Evolutionary conservation across 2,113 vertebrate genomes (phyloP).

Genomic region (Mustela nigripes): DNA sequence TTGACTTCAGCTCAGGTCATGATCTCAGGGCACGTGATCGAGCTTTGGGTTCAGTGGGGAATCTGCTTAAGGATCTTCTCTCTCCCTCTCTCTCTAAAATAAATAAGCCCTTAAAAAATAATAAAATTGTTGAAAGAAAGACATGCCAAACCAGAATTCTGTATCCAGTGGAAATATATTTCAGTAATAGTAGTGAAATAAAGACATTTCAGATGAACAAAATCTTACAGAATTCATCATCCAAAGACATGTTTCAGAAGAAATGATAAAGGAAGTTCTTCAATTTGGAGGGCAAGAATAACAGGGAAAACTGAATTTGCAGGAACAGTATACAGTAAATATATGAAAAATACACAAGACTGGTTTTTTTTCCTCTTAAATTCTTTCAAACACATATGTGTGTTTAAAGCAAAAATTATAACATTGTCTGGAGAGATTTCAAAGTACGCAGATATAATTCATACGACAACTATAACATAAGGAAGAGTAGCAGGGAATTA

Average conservation of each 20-base stretch:
- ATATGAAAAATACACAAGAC: background rate
- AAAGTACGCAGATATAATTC: background rate
- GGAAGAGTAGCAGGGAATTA: background rate
- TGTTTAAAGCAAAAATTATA: background rate
- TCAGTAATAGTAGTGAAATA: background rate
- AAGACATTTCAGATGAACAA: background rate
- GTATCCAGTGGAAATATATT: background rate
- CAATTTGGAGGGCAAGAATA: background rate
- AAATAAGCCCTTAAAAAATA: background rate
- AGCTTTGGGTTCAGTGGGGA: background rate
- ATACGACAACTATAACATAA: background rate
- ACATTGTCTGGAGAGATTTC: background rate
- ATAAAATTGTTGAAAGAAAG: background rate
- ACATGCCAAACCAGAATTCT: background rate
- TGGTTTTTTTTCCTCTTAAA: background rate
- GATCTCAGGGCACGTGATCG: background rate
- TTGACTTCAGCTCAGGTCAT: background rate
- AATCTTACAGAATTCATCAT: background rate
- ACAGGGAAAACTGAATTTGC: background rate
- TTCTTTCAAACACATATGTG: background rate
- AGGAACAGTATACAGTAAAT: background rate
- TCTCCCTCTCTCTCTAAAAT: background rate
- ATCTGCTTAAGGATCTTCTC: background rate
- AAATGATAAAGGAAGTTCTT: constrained; percentile 19
- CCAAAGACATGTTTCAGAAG: background rate